Evolutionary conservation across 2,888 invertebrate species (phyloP).

Genomic region (Caenorhabditis angaria): DNA sequence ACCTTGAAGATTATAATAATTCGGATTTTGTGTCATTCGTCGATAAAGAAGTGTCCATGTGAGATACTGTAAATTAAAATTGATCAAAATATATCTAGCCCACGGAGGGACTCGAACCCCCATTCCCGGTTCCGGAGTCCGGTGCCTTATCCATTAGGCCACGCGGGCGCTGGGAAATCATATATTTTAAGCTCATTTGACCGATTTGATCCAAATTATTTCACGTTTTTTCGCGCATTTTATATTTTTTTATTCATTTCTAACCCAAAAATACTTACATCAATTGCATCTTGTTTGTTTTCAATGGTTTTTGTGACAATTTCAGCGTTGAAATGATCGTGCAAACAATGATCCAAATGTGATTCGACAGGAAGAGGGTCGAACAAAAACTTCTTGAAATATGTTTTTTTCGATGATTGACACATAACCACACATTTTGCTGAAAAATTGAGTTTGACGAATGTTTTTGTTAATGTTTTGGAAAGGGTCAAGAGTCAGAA

Average conservation of each 20-base stretch:
- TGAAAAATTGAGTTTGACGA: conserved; percentile 41
- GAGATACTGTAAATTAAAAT: conserved; percentile 78
- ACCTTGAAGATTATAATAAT: conserved; percentile 94
- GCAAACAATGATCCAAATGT: conserved; percentile 94
- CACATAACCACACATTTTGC: conserved; percentile 91
- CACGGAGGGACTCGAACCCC: conserved; percentile 53
- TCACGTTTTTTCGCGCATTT: background rate
- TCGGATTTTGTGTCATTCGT: conserved; percentile 96
- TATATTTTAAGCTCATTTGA: background rate
- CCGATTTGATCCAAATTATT: background rate
- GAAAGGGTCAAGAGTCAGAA: too few relatives aligned
- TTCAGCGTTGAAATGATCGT: conserved; percentile 99
- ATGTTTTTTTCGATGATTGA: conserved; percentile 95
- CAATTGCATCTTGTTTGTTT: conserved; percentile 99
- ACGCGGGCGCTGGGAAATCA: conserved; percentile 25
- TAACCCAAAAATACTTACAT: conserved; percentile 73
- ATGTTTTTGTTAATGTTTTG: too few relatives aligned
- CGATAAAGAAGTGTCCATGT: conserved; percentile 99
- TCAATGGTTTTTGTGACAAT: conserved; percentile 99
- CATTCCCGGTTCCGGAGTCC: conserved; percentile 50
- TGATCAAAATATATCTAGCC: conserved; percentile 16
- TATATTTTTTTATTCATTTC: background rate
- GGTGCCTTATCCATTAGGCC: conserved; percentile 52
- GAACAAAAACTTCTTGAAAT: conserved; percentile 96
- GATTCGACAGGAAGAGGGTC: conserved; percentile 97